Evolutionary conservation across 2,888 invertebrate species (phyloP).

Genomic region (Cryptocheilus praepositus): DNA sequence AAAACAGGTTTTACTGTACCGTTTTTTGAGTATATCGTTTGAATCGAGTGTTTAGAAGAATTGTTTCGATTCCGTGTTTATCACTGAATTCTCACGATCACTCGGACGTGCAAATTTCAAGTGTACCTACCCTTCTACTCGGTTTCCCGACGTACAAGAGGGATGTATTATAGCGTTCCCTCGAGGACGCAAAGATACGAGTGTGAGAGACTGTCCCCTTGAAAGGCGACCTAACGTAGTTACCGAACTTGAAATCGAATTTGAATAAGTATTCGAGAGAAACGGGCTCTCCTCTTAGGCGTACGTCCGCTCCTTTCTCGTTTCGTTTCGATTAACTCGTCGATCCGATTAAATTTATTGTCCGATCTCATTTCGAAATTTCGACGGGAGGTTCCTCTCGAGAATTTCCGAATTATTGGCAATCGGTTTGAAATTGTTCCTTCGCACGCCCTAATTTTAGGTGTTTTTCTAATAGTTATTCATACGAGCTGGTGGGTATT

Average conservation of each 20-base stretch:
- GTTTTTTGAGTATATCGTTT: neutral
- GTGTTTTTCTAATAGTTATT: too few species aligned
- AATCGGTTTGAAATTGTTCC: neutral
- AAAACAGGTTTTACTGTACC: too few species aligned
- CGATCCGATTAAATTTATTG: neutral
- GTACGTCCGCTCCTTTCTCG: neutral
- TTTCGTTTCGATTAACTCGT: neutral
- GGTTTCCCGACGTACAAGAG: neutral
- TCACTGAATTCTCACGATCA: conserved; percentile 16
- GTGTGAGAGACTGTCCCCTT: conserved; percentile 9
- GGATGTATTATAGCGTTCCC: conserved; percentile 22
- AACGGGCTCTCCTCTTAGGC: neutral
- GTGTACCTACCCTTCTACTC: neutral
- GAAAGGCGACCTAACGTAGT: conserved; percentile 19
- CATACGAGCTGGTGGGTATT: too few species aligned
- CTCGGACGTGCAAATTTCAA: conserved; percentile 36
- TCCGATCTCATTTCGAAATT: neutral
- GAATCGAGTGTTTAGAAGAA: neutral
- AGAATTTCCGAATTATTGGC: neutral
- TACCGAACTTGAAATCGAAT: conserved; percentile 38
- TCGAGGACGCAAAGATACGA: conserved; percentile 9
- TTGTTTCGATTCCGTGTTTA: neutral
- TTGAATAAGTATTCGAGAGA: conserved; percentile 37
- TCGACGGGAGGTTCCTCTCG: neutral
- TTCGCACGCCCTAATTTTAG: too few species aligned